phyloP scores from a whole-genome alignment of 1,140 invertebrate species.

The Zelostemma sp. region DNA sequence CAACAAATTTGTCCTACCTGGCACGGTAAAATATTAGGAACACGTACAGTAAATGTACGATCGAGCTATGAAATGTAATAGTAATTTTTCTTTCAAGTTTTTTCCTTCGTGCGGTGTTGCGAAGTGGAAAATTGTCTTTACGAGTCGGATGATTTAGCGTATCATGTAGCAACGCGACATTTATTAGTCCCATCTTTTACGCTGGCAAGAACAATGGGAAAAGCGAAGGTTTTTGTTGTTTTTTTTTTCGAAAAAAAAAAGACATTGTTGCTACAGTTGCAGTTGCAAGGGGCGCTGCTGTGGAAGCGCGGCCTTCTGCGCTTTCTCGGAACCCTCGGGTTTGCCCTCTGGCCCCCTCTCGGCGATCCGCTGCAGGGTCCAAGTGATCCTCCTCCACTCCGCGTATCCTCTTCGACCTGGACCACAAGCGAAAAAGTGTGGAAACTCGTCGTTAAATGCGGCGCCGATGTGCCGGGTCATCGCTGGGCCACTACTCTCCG shows the following conservation, averaged over 20 bases:
- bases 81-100: no score
- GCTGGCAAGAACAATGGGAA: conserved; percentile 18
- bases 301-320: conserved; percentile 37
- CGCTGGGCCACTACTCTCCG: conserved; percentile 22
- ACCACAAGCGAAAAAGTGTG: conserved; percentile 42
- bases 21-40: no score
- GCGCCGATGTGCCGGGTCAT: conserved; percentile 42
- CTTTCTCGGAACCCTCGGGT: conserved; percentile 37
- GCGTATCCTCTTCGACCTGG: background rate
- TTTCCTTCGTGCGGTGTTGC: no score
- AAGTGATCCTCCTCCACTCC: no score
- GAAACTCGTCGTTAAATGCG: conserved; percentile 50
- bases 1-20: no score
- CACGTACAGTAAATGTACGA: no score
- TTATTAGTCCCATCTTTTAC: background rate
- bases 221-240: conserved; percentile 15
- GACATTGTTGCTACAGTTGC: background rate
- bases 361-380: no score
- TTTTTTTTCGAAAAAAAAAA: no score
- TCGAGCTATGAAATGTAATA: no score
- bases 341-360: conserved; percentile 10
- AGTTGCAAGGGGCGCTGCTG: conserved; percentile 16
- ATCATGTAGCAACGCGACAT: background rate
- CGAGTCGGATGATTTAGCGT: no score
- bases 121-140: no score